Evolutionary conservation across 1,140 invertebrate species (phyloP).

Genomic region (Spodoptera litura): DNA sequence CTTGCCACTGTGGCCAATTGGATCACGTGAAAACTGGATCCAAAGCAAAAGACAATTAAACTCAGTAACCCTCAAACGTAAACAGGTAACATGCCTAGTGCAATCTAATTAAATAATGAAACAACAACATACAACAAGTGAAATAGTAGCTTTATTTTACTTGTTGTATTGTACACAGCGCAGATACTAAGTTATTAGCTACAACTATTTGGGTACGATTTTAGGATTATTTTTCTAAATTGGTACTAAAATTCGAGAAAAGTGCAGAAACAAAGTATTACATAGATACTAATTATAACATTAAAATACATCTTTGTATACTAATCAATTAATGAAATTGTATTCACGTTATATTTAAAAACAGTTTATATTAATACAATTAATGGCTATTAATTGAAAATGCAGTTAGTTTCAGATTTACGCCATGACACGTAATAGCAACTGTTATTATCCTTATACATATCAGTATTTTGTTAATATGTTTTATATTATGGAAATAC

Average conservation of each 20-base stretch:
- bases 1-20: slow-evolving; percentile 80
- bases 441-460: slow-evolving; percentile 36
- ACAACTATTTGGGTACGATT: too few species aligned
- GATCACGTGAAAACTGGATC: slow-evolving; percentile 79
- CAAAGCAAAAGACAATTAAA: slow-evolving; percentile 43
- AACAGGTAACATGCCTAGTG: not conserved
- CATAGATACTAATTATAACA: too few species aligned
- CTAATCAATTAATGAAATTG: too few species aligned
- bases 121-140: too few species aligned
- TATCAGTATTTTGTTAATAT: slow-evolving; percentile 38
- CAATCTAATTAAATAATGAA: too few species aligned
- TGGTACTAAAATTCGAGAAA: too few species aligned
- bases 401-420: slow-evolving; percentile 9
- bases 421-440: not conserved
- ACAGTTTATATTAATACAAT: not conserved
- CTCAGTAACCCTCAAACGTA: not conserved
- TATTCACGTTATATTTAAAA: not conserved
- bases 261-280: too few species aligned
- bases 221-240: too few species aligned
- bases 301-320: too few species aligned
- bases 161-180: too few species aligned
- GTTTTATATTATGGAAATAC: slow-evolving; percentile 48
- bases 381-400: not conserved
- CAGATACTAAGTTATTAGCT: too few species aligned
- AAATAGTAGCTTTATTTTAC: too few species aligned